Evolutionary conservation across 1,140 invertebrate species (phyloP).

Genomic region (Delia radicum): DNA sequence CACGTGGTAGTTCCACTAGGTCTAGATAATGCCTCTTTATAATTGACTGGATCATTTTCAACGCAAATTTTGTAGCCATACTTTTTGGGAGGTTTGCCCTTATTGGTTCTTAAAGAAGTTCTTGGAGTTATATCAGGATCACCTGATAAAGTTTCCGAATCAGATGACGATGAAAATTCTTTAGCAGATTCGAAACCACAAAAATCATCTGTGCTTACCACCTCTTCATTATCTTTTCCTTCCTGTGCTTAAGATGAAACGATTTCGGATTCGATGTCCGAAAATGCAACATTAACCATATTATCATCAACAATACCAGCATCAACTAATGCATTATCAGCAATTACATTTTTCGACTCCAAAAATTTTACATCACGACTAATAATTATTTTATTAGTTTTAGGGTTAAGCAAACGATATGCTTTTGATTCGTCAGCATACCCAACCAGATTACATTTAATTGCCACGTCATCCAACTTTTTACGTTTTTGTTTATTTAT

Average conservation of each 20-base stretch:
- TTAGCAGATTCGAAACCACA: background rate
- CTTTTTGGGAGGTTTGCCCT: slow-evolving; percentile 7
- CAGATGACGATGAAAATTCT: background rate
- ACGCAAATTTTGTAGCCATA: background rate
- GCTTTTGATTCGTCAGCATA: slow-evolving; percentile 18
- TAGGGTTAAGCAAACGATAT: background rate
- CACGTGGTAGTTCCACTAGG: slow-evolving; percentile 32
- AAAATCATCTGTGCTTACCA: background rate
- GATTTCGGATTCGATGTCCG: background rate
- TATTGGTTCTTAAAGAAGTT: slow-evolving; percentile 8
- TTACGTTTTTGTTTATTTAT: background rate
- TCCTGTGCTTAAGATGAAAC: background rate
- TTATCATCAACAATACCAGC: too few species aligned
- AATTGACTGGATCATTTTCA: background rate
- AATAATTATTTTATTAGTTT: background rate
- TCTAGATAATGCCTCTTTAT: slow-evolving; percentile 15
- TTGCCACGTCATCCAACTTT: slow-evolving; percentile 8
- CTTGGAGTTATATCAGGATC: background rate
- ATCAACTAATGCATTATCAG: background rate
- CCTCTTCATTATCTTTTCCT: too few species aligned
- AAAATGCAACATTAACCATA: background rate
- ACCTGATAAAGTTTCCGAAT: background rate
- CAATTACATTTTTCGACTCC: background rate
- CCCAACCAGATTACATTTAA: slow-evolving; percentile 13
- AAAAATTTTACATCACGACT: background rate